Evolutionary conservation across 92 coral and sea anemone species (phyloP).

Genomic region (Diadumene lineata): DNA sequence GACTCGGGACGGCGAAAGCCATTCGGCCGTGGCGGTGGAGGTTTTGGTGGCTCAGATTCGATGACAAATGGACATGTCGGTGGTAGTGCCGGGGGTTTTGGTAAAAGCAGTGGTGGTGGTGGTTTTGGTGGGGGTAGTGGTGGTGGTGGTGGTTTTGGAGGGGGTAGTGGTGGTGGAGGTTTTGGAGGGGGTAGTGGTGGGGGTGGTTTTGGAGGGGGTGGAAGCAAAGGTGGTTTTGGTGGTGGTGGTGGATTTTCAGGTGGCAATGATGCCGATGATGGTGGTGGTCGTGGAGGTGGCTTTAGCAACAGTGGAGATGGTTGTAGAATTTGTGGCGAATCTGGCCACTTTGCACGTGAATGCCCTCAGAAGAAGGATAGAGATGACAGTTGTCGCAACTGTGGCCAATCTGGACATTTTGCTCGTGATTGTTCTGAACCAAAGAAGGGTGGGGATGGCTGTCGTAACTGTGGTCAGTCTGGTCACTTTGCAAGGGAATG

Average conservation of each 20-base stretch:
- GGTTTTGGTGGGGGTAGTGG: constrained; percentile 52
- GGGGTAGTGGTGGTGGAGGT: constrained; percentile 51
- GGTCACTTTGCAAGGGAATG: constrained; percentile 78
- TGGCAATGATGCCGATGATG: constrained; percentile 40
- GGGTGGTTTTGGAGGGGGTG: constrained; percentile 45
- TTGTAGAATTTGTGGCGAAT: constrained; percentile 63
- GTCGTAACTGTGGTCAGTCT: constrained; percentile 60
- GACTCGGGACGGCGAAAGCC: constrained; percentile 30
- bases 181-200: constrained; percentile 34
- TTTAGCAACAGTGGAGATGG: constrained; percentile 46
- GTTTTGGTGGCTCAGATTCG: constrained; percentile 24
- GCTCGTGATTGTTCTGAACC: constrained; percentile 67
- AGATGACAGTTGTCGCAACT: constrained; percentile 52
- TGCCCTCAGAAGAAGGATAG: constrained; percentile 51
- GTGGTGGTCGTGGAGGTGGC: constrained; percentile 50
- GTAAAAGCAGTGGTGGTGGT: constrained; percentile 38
- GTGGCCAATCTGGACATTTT: constrained; percentile 72
- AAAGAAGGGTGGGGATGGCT: constrained; percentile 41
- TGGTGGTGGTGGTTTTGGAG: constrained; percentile 49
- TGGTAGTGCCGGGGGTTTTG: constrained; percentile 49
- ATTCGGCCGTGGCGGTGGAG: constrained; percentile 37
- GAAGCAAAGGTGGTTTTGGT: constrained; percentile 34
- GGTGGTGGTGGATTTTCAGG: constrained; percentile 46
- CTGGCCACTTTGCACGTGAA: constrained; percentile 71
- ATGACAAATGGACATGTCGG: constrained; percentile 42